Percentiles rank a stretch among this genome's conserved stretches.
These are phyloP conservation scores for Hesperia comma DNA, from an alignment of 2,888 invertebrate species.

Conservation along the genomic window DNA sequence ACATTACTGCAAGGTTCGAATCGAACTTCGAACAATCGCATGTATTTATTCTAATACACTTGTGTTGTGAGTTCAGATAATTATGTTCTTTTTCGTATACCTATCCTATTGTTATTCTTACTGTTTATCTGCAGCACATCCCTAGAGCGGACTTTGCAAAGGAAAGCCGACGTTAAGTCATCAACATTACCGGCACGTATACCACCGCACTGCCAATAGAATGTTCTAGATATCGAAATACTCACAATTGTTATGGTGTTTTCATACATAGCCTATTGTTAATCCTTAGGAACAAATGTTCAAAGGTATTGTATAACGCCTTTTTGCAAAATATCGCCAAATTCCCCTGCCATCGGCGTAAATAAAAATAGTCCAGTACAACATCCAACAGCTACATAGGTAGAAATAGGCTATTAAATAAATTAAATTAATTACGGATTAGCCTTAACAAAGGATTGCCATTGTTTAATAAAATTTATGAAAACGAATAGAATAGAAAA, in stretches of 20 bases:
- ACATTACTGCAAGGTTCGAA: background rate
- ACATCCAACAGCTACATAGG: too few relatives aligned
- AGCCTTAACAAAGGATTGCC: too few relatives aligned
- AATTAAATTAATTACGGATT: too few relatives aligned
- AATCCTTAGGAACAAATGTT: background rate
- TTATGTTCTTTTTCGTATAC: background rate
- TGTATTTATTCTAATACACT: background rate
- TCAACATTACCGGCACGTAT: conserved; percentile 51
- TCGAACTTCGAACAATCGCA: background rate
- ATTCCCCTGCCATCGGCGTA: too few relatives aligned
- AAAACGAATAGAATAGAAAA: too few relatives aligned
- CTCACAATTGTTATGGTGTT: conserved; percentile 14
- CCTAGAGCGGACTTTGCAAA: conserved; percentile 40
- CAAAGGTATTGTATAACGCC: background rate
- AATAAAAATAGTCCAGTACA: too few relatives aligned
- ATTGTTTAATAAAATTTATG: too few relatives aligned
- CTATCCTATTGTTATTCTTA: background rate
- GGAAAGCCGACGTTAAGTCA: conserved; percentile 49
- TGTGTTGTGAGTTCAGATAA: background rate
- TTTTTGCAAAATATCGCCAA: too few relatives aligned
- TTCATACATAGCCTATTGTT: conserved; percentile 11
- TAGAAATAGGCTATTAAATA: too few relatives aligned
- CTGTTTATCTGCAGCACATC: conserved; percentile 1
- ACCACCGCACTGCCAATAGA: conserved; percentile 43
- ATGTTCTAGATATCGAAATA: conserved; percentile 42